Evolutionary conservation across 2,113 vertebrate species (phyloP).

Genomic region (Ondatra zibethicus): DNA sequence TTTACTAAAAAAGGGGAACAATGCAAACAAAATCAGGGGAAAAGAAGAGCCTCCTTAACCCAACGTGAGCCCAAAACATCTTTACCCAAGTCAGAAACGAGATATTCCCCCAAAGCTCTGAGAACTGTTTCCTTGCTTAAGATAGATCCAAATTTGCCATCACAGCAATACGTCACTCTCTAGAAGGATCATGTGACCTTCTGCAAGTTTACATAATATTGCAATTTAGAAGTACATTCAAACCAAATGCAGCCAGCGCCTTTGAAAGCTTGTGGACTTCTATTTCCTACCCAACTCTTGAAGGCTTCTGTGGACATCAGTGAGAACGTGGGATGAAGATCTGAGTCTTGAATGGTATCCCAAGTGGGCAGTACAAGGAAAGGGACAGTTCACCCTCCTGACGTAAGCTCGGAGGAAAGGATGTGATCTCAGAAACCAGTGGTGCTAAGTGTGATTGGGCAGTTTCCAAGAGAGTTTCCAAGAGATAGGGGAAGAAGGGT

Average conservation of each 20-base stretch:
- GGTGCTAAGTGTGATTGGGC: not conserved
- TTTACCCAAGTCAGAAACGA: not conserved
- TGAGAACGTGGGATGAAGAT: not conserved
- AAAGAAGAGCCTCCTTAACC: not conserved
- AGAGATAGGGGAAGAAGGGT: not conserved
- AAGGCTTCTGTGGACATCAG: not conserved
- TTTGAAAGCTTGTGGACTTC: not conserved
- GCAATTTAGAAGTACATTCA: not conserved
- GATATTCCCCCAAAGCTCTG: not conserved
- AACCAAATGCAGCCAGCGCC: not conserved
- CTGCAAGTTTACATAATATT: not conserved
- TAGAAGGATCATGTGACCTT: not conserved
- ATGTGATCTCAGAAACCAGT: not conserved
- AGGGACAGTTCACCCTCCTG: not conserved
- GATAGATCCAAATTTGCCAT: not conserved
- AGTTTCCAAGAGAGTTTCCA: not conserved
- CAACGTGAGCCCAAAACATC: not conserved
- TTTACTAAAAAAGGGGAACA: rapidly evolving
- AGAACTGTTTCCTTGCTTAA: constrained; percentile 5
- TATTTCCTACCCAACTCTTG: not conserved
- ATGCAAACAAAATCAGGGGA: not conserved
- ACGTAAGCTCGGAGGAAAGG: not conserved
- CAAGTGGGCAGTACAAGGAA: not conserved
- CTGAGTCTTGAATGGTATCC: not conserved
- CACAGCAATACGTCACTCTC: not conserved